Evolutionary conservation across 2,888 invertebrate species (phyloP).

Genomic region (Drosophila flavopinicola): DNA sequence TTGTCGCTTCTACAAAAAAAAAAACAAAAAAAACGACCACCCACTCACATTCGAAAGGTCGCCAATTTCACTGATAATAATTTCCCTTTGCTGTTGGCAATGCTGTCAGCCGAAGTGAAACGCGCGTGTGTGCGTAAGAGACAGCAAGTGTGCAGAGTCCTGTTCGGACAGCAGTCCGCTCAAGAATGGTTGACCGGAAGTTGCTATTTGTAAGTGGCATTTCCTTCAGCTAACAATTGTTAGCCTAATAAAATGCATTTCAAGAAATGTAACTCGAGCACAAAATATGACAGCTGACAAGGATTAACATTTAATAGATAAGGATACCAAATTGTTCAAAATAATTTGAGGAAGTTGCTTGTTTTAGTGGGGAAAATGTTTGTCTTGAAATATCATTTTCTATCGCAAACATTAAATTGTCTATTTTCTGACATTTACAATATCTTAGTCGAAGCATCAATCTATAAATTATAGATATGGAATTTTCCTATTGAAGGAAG

Average conservation of each 20-base stretch:
- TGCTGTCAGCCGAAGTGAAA: conserved; percentile 35
- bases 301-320: neutral
- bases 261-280: neutral
- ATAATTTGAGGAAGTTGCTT: too few relatives aligned
- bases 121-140: conserved; percentile 18
- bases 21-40: too few relatives aligned
- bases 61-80: conserved; percentile 76
- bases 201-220: conserved; percentile 51
- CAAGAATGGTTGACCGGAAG: conserved; percentile 55
- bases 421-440: too few relatives aligned
- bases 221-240: conserved; percentile 48
- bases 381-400: too few relatives aligned
- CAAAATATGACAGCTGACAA: neutral
- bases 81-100: conserved; percentile 60
- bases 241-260: conserved; percentile 26
- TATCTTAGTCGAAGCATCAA: too few relatives aligned
- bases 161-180: conserved; percentile 17
- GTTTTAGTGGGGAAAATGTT: too few relatives aligned
- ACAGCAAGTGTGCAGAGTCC: conserved; percentile 10
- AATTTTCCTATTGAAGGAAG: too few relatives aligned
- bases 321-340: neutral
- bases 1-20: neutral
- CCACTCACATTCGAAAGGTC: conserved; percentile 59
- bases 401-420: too few relatives aligned
- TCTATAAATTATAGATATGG: too few relatives aligned